phyloP scores from a whole-genome alignment of 2,888 invertebrate species.

The Drosophila meridionalis region DNA sequence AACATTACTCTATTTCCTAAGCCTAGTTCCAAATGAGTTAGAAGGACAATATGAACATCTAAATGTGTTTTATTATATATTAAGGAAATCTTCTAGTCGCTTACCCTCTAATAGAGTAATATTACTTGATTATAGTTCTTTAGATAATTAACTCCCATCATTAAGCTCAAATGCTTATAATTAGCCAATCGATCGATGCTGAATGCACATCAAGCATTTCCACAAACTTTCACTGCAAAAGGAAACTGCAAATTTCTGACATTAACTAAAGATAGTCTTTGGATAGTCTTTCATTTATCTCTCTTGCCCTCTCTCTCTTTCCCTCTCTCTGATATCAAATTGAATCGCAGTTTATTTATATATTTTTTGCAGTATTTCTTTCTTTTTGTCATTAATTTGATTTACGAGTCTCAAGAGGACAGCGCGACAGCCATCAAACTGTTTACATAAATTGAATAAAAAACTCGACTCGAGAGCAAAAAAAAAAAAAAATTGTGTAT shows the following conservation, averaged over 20 bases:
- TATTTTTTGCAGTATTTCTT: conserved; percentile 24
- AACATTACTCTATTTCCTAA: too few relatives aligned
- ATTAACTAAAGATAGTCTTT: conserved; percentile 2
- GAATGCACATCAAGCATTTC: neutral
- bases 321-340: neutral
- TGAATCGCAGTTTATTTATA: conserved; percentile 8
- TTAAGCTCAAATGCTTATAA: neutral
- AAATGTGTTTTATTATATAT: too few relatives aligned
- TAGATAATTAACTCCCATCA: neutral
- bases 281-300: neutral
- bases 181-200: conserved; percentile 8
- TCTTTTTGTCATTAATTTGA: conserved; percentile 76
- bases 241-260: conserved; percentile 3
- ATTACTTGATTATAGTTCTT: neutral
- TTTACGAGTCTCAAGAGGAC: conserved; percentile 68
- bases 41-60: neutral
- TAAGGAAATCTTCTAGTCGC: neutral
- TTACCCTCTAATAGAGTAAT: neutral
- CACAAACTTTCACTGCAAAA: conserved; percentile 20
- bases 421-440: conserved; percentile 67
- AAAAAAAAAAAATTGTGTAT: conserved; percentile 32
- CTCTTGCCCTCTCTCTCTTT: neutral
- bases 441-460: conserved; percentile 81
- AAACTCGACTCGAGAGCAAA: conserved; percentile 54
- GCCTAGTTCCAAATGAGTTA: too few relatives aligned